Base-by-base conservation (phyloP, 2,888 invertebrate species). In the Miltochrista miniata region DNA sequence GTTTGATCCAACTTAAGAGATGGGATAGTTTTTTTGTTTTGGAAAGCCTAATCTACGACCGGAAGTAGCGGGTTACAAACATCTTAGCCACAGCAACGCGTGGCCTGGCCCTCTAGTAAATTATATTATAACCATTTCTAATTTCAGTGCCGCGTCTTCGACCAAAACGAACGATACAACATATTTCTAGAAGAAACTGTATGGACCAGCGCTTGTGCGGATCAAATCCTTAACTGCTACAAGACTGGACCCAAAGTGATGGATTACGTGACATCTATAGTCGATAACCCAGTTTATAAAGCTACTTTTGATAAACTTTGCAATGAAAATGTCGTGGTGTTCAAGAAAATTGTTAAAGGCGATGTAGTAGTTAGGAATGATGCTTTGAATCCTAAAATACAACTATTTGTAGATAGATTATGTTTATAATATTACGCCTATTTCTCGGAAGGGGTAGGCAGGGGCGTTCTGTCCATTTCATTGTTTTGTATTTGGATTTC, bases 131-230 rank as follows among this genome's bases (percentile, higher is more conserved):
- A 29, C n/a, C 1, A 24, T 14, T 29, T 14, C 15, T 37, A 7
- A 31, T 78, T 85, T 39, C 85, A 93, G 91, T 92, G 90, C 42
- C 85, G 93, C 67, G 93, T 94, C 0, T 95, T 95, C 76, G 94
- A 95, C 61, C 92, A 93, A 68, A 94, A 93, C 54, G 94, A 94
- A 68, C 83, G 90, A 54, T 94, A 94, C 81, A 95, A 94, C 72
- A 85, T 90, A 37, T 93, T 88, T 67, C 80, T 92, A 38, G 95
- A 95, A 80, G 93, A 92, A 51, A 76, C 87, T 0, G 60, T 85
- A 7, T 83, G 90, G 82, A 81, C 83, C 0, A 64, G 60, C 44
- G 71, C 74, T 0, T 89, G 87, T 57, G 84, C 81, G 0, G 67
- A 74, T 7, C 56, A 51, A 18, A 64, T 85, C 10, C 45, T 64